Conservation (phyloP, 2,888 invertebrate genomes). For the Crossocerus cetratus region DNA sequence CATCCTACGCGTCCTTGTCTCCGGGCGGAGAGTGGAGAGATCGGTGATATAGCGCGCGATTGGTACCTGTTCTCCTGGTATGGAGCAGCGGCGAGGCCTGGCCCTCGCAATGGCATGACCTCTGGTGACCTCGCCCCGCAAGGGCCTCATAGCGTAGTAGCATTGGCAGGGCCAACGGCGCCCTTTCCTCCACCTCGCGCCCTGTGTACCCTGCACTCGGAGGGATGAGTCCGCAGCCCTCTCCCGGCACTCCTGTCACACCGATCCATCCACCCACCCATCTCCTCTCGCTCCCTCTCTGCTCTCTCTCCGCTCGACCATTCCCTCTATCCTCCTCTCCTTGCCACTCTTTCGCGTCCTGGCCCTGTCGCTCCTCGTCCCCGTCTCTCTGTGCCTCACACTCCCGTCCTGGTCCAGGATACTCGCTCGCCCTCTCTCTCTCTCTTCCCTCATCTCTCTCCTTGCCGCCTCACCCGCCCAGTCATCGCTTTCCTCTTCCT, state of each 20-base stretch:
- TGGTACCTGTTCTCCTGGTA: slow-evolving; percentile 40
- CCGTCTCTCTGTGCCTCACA: too few relatives aligned
- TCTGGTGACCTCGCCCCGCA: slow-evolving; percentile 63
- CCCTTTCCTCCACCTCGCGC: slow-evolving; percentile 53
- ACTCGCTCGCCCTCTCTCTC: slow-evolving; percentile 6
- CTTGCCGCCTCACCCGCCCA: slow-evolving; percentile 40
- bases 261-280: slow-evolving; percentile 39
- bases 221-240: slow-evolving; percentile 27
- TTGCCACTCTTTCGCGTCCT: neutral
- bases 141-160: slow-evolving; percentile 47
- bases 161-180: slow-evolving; percentile 58
- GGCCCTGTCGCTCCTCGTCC: neutral
- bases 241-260: slow-evolving; percentile 38
- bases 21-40: neutral
- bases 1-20: neutral
- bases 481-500: slow-evolving; percentile 48
- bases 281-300: slow-evolving; percentile 18
- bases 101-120: slow-evolving; percentile 61
- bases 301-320: neutral
- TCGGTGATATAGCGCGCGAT: slow-evolving; percentile 12
- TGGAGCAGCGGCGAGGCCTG: slow-evolving; percentile 25
- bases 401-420: too few relatives aligned
- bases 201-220: slow-evolving; percentile 12
- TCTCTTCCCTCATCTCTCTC: slow-evolving; percentile 22
- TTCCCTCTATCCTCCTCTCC: neutral